A percentile compares a stretch with the other conserved stretches of the same genome.
Evolutionary conservation across 37 sponge, comb jelly and placozoan genomes (phyloP).

Genomic region (Geodia barretti): DNA sequence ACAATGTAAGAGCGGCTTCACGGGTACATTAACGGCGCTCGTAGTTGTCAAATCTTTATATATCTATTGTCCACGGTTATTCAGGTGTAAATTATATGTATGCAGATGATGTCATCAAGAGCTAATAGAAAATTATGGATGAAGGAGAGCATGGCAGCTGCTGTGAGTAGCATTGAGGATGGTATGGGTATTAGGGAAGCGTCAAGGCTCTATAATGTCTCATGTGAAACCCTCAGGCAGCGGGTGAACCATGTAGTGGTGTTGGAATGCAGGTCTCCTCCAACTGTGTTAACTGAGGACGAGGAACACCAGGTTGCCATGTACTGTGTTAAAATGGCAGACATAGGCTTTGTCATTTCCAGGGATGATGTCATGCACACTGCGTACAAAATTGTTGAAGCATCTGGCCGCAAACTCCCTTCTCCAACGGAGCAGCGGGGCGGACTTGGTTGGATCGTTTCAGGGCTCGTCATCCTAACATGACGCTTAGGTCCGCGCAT

Average conservation of each 20-base stretch:
- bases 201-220: conserved; percentile 25
- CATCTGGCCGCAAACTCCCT: conserved; percentile 19
- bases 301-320: conserved; percentile 29
- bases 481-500: conserved; percentile 44
- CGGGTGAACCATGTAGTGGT: conserved; percentile 36
- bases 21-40: too few species aligned
- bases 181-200: conserved; percentile 50
- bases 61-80: too few species aligned
- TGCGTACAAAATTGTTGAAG: conserved; percentile 47
- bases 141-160: conserved; percentile 29
- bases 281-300: conserved; percentile 39
- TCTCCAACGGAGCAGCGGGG: conserved; percentile 36
- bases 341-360: conserved; percentile 47
- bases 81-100: too few species aligned
- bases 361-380: conserved; percentile 50
- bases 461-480: conserved; percentile 20
- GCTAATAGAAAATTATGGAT: conserved; percentile 51
- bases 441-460: conserved; percentile 66
- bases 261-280: conserved; percentile 36
- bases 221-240: conserved; percentile 45
- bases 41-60: too few species aligned
- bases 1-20: too few species aligned
- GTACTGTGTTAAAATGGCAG: conserved; percentile 46
- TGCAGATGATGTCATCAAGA: too few species aligned
- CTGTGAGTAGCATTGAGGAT: conserved; percentile 14